These are phyloP conservation scores for Eolophus roseicapilla DNA, from an alignment of 2,113 vertebrate genomes.

Conservation along the genomic window DNA sequence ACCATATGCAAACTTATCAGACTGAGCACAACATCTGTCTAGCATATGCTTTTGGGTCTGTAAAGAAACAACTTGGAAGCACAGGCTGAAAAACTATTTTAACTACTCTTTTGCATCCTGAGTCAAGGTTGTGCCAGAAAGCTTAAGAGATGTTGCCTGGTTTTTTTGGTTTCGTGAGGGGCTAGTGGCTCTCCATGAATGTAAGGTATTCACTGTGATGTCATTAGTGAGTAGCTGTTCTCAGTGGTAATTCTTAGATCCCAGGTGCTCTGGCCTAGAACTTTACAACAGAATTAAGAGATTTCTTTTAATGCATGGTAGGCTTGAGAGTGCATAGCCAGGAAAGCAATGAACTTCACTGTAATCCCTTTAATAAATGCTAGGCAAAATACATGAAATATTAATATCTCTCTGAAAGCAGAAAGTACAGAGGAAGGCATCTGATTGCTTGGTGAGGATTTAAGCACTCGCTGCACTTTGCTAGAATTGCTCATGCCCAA, in stretches of 20 bases:
- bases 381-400: neutral
- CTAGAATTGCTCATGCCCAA: neutral
- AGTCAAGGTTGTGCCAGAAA: neutral
- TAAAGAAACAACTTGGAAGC: constrained; percentile 24
- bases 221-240: neutral
- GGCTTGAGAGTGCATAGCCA: neutral
- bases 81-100: neutral
- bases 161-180: neutral
- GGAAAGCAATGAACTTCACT: neutral
- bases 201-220: neutral
- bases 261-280: neutral
- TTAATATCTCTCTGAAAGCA: neutral
- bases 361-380: neutral
- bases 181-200: neutral
- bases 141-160: neutral
- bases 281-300: neutral
- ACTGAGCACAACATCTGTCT: constrained; percentile 46
- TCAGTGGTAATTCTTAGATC: neutral
- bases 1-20: constrained; percentile 32
- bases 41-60: constrained; percentile 13
- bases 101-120: constrained; percentile 7
- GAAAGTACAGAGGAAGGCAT: neutral
- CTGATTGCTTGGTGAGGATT: neutral
- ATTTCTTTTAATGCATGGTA: neutral
- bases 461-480: neutral